phyloP scores from a whole-genome alignment of 2,113 vertebrate species.

The Myotis lucifugus region DNA sequence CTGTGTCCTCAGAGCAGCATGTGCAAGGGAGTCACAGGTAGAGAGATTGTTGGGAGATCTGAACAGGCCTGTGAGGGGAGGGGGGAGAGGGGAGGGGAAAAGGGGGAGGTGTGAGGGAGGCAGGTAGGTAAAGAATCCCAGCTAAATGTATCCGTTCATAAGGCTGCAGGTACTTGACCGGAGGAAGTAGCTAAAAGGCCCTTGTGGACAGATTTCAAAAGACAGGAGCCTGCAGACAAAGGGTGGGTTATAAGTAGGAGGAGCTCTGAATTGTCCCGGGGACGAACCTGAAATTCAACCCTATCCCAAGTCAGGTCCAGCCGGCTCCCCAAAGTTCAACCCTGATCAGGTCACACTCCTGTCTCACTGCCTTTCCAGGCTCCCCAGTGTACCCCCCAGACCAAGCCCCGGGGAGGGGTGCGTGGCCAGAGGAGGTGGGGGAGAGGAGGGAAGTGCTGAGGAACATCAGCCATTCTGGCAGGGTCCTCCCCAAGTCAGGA shows the following conservation, averaged over 20 bases:
- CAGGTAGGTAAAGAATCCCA: neutral
- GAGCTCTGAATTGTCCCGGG: neutral
- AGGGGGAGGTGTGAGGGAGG: fast-evolving
- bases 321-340: neutral
- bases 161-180: neutral
- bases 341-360: neutral
- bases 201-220: neutral
- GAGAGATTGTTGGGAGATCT: neutral
- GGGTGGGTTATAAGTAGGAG: neutral
- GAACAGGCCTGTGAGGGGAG: neutral
- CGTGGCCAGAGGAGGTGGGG: too few relatives aligned
- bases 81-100: too few relatives aligned
- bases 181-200: neutral
- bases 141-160: neutral
- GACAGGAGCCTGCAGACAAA: neutral
- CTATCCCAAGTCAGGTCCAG: neutral
- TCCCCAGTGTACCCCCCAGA: neutral
- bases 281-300: neutral
- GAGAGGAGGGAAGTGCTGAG: neutral
- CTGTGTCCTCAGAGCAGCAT: neutral
- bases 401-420: neutral
- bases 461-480: neutral
- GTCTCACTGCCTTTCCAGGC: neutral
- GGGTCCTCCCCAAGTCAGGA: neutral
- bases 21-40: neutral